These are phyloP conservation scores for Astyanax mexicanus DNA, from an alignment of 2,797 vertebrate genomes.

Conservation along the genomic window DNA sequence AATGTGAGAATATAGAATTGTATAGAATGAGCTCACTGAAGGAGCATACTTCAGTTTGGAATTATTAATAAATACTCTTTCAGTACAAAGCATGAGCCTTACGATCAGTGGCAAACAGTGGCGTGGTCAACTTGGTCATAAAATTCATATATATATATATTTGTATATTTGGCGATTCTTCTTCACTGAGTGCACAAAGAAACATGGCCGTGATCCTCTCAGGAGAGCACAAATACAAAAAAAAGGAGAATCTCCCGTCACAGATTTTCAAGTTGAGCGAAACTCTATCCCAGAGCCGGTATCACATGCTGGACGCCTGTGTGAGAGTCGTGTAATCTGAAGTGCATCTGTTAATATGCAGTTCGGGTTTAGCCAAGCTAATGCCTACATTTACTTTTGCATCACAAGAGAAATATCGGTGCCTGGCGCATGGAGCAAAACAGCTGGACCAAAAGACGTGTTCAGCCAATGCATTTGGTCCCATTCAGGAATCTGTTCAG, in stretches of 20 bases:
- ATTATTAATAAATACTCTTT: slow-evolving; percentile 34
- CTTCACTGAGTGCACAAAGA: neutral
- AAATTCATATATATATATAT: neutral
- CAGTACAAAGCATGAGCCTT: slow-evolving; percentile 1
- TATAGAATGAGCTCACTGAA: neutral
- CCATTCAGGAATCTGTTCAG: slow-evolving; percentile 39
- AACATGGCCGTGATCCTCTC: slow-evolving; percentile 1
- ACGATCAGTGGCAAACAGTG: slow-evolving; percentile 1
- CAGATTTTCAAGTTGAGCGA: slow-evolving; percentile 25
- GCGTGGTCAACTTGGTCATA: slow-evolving; percentile 9
- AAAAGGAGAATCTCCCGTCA: neutral
- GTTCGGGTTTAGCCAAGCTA: slow-evolving; percentile 66
- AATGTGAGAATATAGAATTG: slow-evolving; percentile 9
- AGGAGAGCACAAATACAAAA: neutral
- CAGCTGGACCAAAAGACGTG: slow-evolving; percentile 30
- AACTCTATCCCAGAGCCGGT: slow-evolving; percentile 21
- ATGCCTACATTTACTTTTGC: slow-evolving; percentile 62
- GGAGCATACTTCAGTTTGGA: neutral
- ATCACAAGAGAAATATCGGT: slow-evolving; percentile 60
- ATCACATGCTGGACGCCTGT: slow-evolving; percentile 52
- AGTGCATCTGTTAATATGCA: slow-evolving; percentile 66
- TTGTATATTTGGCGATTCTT: slow-evolving; percentile 3
- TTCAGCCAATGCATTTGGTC: slow-evolving; percentile 43
- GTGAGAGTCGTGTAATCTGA: slow-evolving; percentile 45
- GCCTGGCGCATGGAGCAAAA: slow-evolving; percentile 56